Percentiles rank a stretch among this genome's conserved stretches.
phyloP scores from a whole-genome alignment of 2,113 vertebrate species.

The Saguinus midas region DNA sequence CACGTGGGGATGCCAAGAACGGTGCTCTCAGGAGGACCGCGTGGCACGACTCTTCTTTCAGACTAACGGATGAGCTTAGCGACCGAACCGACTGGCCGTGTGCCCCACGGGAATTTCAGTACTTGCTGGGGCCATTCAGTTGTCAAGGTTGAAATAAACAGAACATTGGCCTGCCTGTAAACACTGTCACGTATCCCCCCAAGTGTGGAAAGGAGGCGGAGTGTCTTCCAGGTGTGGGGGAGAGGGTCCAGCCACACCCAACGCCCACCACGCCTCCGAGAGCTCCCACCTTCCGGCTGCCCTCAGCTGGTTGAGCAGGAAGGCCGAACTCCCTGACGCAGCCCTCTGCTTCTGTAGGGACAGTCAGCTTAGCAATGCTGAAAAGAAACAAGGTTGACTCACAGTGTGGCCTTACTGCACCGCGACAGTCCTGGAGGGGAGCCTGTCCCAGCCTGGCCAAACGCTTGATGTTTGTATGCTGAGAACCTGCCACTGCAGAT shows the following conservation, averaged over 20 bases:
- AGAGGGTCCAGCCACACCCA: neutral
- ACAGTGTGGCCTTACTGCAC: neutral
- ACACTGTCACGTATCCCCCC: neutral
- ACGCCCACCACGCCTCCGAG: neutral
- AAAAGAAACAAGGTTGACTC: neutral
- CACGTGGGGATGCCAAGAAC: neutral
- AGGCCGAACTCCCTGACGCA: neutral
- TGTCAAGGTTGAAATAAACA: neutral
- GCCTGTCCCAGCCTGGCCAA: neutral
- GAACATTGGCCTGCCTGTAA: neutral
- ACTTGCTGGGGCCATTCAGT: neutral
- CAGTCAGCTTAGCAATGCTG: neutral
- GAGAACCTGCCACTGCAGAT: no score
- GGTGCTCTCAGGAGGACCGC: no score
- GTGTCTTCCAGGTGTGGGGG: neutral
- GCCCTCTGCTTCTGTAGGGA: neutral
- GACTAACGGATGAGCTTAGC: neutral
- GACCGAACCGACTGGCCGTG: neutral
- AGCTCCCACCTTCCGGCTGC: rapidly evolving
- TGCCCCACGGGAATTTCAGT: neutral
- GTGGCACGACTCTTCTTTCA: neutral
- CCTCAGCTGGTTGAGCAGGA: neutral
- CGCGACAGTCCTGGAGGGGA: neutral
- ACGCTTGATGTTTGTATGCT: no score
- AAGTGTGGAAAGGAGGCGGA: no score